Percentiles rank a stretch among this genome's conserved stretches.
Conservation (phyloP, 2,888 invertebrate species). For the Caenorhabditis imperialis region DNA sequence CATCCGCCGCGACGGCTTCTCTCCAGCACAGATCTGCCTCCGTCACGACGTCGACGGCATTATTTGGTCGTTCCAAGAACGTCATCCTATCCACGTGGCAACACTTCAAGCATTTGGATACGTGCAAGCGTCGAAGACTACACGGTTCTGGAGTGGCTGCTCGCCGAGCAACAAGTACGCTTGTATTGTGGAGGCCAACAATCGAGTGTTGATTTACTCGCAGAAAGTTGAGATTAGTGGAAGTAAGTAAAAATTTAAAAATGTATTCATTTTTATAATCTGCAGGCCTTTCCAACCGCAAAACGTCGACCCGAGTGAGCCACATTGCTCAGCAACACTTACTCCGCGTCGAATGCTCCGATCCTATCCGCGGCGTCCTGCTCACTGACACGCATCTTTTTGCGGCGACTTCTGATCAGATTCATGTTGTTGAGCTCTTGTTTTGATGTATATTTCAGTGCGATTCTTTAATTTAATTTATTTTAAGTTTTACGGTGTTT, state of each 20-base stretch:
- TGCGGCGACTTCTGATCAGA: slow-evolving; percentile 14
- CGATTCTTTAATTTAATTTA: not conserved
- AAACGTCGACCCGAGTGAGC: slow-evolving; percentile 37
- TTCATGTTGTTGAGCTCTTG: slow-evolving; percentile 27
- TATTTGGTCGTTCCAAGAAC: slow-evolving; percentile 54
- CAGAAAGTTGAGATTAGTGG: slow-evolving; percentile 59
- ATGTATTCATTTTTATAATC: not conserved
- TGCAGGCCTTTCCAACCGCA: slow-evolving; percentile 56
- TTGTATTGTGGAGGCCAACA: slow-evolving; percentile 59
- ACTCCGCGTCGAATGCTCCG: slow-evolving; percentile 17
- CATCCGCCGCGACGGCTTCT: slow-evolving; percentile 11
- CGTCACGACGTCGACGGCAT: slow-evolving; percentile 64
- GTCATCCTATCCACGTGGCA: slow-evolving; percentile 24
- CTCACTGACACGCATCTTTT: slow-evolving; percentile 19
- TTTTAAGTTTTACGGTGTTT: too few species aligned
- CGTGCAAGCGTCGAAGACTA: slow-evolving; percentile 62
- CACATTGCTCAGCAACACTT: slow-evolving; percentile 55
- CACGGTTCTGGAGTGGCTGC: slow-evolving; percentile 54
- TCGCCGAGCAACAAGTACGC: slow-evolving; percentile 62
- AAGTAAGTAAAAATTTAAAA: slow-evolving; percentile 31
- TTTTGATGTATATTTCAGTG: too few species aligned
- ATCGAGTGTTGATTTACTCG: slow-evolving; percentile 67
- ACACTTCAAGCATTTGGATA: slow-evolving; percentile 69
- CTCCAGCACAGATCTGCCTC: slow-evolving; percentile 48
- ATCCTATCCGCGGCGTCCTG: slow-evolving; percentile 32